Evolutionary conservation across 2,888 invertebrate genomes (phyloP).

Genomic region (Agonopterix subpropinquella): DNA sequence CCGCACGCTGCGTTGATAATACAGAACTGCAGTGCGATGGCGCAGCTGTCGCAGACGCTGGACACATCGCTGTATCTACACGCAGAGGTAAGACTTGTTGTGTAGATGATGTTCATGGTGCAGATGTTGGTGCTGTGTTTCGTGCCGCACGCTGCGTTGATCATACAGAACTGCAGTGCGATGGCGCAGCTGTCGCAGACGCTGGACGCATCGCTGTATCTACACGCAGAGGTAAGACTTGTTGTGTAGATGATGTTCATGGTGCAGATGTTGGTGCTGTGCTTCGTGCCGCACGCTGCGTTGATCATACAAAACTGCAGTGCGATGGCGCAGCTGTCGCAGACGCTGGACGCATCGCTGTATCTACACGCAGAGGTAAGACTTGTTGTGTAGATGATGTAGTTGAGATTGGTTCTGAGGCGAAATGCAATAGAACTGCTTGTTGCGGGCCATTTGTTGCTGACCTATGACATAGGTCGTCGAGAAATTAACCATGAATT

Average conservation of each 20-base stretch:
- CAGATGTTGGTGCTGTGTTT: constrained; percentile 75
- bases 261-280: constrained; percentile 70
- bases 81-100: constrained; percentile 49
- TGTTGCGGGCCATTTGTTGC: too few species aligned
- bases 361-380: constrained; percentile 65
- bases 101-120: constrained; percentile 42
- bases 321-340: constrained; percentile 65
- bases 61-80: constrained; percentile 62
- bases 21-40: constrained; percentile 73
- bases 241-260: constrained; percentile 32
- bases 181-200: constrained; percentile 66
- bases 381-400: too few species aligned
- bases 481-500: too few species aligned
- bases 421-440: too few species aligned
- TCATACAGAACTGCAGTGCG: constrained; percentile 71
- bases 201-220: constrained; percentile 58
- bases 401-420: too few species aligned
- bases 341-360: constrained; percentile 59
- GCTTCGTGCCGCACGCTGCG: constrained; percentile 74
- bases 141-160: constrained; percentile 72
- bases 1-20: constrained; percentile 72
- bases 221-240: constrained; percentile 60
- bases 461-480: too few species aligned
- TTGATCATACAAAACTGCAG: constrained; percentile 73
- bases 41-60: constrained; percentile 58